phyloP scores from a whole-genome alignment of 1,140 invertebrate genomes.

The Agrilus planipennis region DNA sequence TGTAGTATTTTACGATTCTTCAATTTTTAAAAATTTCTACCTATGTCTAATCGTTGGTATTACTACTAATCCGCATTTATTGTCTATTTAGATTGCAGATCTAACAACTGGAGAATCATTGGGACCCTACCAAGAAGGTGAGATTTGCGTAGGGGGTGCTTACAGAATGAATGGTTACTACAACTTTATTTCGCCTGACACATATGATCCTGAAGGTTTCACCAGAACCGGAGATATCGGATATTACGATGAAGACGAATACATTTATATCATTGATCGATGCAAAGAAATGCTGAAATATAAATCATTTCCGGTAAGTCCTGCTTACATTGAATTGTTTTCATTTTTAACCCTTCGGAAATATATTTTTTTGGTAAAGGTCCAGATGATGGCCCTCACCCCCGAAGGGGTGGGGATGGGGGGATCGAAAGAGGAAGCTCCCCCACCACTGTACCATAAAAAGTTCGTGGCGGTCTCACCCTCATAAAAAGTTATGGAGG shows the following conservation, averaged over 20 bases:
- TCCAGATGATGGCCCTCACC: too few relatives aligned
- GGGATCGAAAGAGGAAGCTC: too few relatives aligned
- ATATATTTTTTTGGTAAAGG: too few relatives aligned
- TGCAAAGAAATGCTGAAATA: slow-evolving; percentile 69
- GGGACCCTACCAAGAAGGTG: slow-evolving; percentile 40
- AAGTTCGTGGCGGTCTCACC: too few relatives aligned
- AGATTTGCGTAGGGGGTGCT: slow-evolving; percentile 41
- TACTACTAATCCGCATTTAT: too few relatives aligned
- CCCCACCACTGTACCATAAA: too few relatives aligned
- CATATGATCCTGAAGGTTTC: slow-evolving; percentile 48
- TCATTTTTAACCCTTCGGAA: too few relatives aligned
- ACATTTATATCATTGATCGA: slow-evolving; percentile 55
- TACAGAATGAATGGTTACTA: slow-evolving; percentile 43
- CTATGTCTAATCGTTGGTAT: slow-evolving; percentile 1
- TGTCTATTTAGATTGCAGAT: slow-evolving; percentile 23
- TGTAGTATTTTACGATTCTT: too few relatives aligned
- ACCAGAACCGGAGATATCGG: slow-evolving; percentile 59
- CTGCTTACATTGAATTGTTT: slow-evolving; percentile 45
- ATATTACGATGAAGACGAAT: slow-evolving; percentile 51
- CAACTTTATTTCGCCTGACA: slow-evolving; percentile 28
- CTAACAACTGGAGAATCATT: slow-evolving; percentile 34
- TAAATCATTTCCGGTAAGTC: slow-evolving; percentile 50
- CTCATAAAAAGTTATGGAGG: too few relatives aligned
- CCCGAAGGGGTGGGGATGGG: too few relatives aligned
- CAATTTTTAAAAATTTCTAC: background rate